A percentile compares a stretch with the other conserved stretches of the same genome.
Evolutionary conservation across 2,113 vertebrate species (phyloP).

Genomic region (Plecotus auritus): DNA sequence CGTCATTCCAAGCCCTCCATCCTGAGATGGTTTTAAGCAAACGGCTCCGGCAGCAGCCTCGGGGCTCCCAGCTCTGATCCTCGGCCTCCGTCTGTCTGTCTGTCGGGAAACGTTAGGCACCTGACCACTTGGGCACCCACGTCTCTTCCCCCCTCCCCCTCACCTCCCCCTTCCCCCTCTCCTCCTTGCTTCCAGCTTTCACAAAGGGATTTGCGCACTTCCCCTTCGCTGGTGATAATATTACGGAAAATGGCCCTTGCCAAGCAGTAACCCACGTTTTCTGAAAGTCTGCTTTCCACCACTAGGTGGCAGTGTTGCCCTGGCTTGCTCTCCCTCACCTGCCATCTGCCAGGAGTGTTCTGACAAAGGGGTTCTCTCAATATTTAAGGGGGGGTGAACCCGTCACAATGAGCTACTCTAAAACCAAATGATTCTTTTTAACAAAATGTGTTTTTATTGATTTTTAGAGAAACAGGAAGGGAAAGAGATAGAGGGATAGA

Average conservation of each 20-base stretch:
- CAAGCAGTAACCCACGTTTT: background rate
- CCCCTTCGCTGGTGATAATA: fast-evolving
- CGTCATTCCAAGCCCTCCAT: background rate
- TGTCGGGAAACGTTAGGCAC: background rate
- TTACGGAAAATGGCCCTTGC: background rate
- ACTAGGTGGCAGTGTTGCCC: constrained; percentile 43
- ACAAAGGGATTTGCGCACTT: background rate
- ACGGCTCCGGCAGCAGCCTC: background rate
- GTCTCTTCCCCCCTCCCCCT: background rate
- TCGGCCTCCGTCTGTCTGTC: fast-evolving
- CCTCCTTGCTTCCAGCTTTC: background rate
- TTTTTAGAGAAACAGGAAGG: too few relatives aligned
- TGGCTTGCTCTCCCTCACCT: background rate
- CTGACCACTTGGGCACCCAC: background rate
- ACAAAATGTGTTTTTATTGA: too few relatives aligned
- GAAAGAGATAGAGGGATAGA: too few relatives aligned
- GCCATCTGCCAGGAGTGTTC: too few relatives aligned
- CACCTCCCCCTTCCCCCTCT: background rate
- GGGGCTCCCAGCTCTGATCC: background rate
- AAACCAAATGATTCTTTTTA: background rate
- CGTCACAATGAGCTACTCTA: background rate
- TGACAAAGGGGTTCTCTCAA: background rate
- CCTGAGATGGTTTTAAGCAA: background rate
- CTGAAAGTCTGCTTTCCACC: background rate
- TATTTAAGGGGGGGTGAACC: background rate